Base-by-base conservation (phyloP, 2,888 invertebrate species). In the Scaptomyza tumidula region DNA sequence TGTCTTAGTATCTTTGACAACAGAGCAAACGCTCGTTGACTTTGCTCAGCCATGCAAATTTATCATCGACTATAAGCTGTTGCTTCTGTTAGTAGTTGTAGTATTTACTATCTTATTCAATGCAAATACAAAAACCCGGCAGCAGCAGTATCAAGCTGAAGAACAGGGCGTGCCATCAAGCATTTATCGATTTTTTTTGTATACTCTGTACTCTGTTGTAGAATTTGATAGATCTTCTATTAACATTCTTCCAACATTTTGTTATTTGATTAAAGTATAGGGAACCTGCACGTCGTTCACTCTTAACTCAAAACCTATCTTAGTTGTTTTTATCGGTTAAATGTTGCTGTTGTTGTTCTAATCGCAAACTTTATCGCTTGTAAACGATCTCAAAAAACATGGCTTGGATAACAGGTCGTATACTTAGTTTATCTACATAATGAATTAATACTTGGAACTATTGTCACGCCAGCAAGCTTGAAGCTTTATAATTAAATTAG, bases 131-230 rank as follows among this genome's bases (percentile, higher is more conserved):
- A 52, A 56, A 61, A 79, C 73, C 59, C 64, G 61, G 65, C 63
- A 66, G 67, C 14, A 29, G 53, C 46, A 78, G 35, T 27, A 50
- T 13, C 49, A 19, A n/a, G 5, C 16, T 33, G 31, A 33, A 80
- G 67, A 82, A 68, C 69, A 57, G 69, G 87, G 87, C 73, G 87
- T 84, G 85, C 46, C 81, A 66, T 39, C 5, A 29, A 29, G 24
- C 24, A 24, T 24, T 24, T 5, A 24, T 24, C 24, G 24, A 24
- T 24, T 24, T 4, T 4, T 24, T 2, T 24, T 24, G 48, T 49
- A 52, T 33, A 49, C 19, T 10, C 33, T 19, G 0, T 19, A 49
- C 7, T 9, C 13, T 3, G 16, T 3, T 31, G 10, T 33, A 35
- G 11, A 31, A 11, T 14, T 10, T 10, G 33, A 33, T 10, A 33